A percentile compares a stretch with the other conserved stretches of the same genome.
These are phyloP conservation scores for Limnothrissa miodon DNA, from an alignment of 2,113 vertebrate species.

Conservation along the genomic window DNA sequence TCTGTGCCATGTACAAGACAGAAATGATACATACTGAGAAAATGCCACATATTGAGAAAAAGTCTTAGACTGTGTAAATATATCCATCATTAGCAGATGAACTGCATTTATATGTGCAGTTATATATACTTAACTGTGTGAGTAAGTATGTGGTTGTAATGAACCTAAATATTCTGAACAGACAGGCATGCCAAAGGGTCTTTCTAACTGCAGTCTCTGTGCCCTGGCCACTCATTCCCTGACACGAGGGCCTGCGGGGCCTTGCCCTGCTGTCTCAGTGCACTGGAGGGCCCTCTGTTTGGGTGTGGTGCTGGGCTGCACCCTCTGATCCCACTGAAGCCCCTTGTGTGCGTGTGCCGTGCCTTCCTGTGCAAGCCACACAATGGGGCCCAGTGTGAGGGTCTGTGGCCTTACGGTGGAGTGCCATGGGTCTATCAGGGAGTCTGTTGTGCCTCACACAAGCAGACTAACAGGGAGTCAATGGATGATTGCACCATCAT, in stretches of 20 bases:
- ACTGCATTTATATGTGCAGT: neutral
- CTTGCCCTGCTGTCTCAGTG: neutral
- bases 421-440: neutral
- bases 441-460: neutral
- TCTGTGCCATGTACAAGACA: neutral
- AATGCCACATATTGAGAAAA: neutral
- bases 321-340: neutral
- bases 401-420: neutral
- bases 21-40: too few relatives aligned
- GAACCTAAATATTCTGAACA: too few relatives aligned
- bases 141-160: too few relatives aligned
- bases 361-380: neutral
- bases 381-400: neutral
- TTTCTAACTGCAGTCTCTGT: neutral
- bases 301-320: neutral
- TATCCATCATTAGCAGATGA: neutral
- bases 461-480: neutral
- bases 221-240: neutral
- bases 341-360: neutral
- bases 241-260: neutral
- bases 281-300: constrained; percentile 15
- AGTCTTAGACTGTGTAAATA: neutral
- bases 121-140: neutral
- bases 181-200: neutral
- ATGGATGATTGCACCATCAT: neutral